Base-by-base conservation (phyloP, 1,140 invertebrate species). In the Cydia splendana region DNA sequence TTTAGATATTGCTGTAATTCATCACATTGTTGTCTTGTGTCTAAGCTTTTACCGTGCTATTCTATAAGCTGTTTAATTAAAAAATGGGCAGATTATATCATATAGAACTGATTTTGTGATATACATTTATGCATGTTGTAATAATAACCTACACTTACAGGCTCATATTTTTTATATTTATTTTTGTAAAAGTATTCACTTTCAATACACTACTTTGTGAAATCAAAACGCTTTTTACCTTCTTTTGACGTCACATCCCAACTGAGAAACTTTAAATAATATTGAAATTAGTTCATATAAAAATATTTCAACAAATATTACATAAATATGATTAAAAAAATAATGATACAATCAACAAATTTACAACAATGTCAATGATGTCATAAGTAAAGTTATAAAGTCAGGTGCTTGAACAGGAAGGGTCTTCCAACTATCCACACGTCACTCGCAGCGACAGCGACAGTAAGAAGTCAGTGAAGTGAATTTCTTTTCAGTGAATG, bases 381-480 rank as follows among this genome's bases (percentile, higher is more conserved):
- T 45, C 15, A 20, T 53, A 28, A 53, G 30, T 13, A 6, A n/a
- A 9, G 45, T 48, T 45, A 73, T 48, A 77, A 76, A 71, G 67
- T 77, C 3, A 34, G 13, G 9, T 15, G 15, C 15, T 13, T 73
- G 79, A 78, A 87, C 82, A 85, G 90, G 90, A 92, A 91, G 83
- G 87, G n/a, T 79, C 85, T 85, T 84, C 91, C 91, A 92, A 92
- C 86, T 89, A 87, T 89, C 90, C 85, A 93, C 91, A 93, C 91
- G 90, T 93, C 91, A 93, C 85, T 93, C 84, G 84, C 83, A 79
- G 78, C 79, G 67, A 69, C 42, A 77, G 81, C 77, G 83, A 79
- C 78, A 79, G 83, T 83, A 12, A 82, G 45, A 74, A 78, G 81
- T 69, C 75, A 84, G 82, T 86, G 83, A 82, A 90, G 88, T 90